A percentile compares a stretch with the other conserved stretches of the same genome.
Conservation (phyloP, 2,888 invertebrate genomes). For the Syrista parreyssii region DNA sequence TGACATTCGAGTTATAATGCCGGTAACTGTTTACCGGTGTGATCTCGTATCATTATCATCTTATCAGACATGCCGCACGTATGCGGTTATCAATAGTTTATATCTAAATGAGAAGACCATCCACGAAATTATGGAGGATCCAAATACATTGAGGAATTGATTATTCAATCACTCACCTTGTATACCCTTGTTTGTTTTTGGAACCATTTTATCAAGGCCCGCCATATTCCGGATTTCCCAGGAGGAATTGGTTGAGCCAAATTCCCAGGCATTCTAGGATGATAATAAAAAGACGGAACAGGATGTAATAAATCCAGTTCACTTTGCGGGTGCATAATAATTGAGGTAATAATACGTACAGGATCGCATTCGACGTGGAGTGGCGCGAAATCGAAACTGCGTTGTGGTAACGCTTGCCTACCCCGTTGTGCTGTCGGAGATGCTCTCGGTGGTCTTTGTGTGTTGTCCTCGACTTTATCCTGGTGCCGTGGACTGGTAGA, state of each 20-base stretch:
- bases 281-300: conserved; percentile 6
- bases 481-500: conserved; percentile 13
- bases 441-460: conserved; percentile 17
- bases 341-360: conserved; percentile 69
- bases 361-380: conserved; percentile 78
- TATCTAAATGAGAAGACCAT: background rate
- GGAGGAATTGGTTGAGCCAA: conserved; percentile 51
- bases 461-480: conserved; percentile 15
- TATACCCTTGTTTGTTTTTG: conserved; percentile 42
- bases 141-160: conserved; percentile 22
- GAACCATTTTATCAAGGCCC: conserved; percentile 72
- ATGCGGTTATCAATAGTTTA: background rate
- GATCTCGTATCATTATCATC: background rate
- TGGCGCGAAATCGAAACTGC: conserved; percentile 57
- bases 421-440: conserved; percentile 10
- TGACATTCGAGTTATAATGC: background rate
- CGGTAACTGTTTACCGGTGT: background rate
- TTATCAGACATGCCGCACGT: background rate
- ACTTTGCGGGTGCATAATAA: background rate
- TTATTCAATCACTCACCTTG: conserved; percentile 37
- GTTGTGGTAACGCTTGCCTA: conserved; percentile 8
- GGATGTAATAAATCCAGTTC: background rate
- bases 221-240: conserved; percentile 71
- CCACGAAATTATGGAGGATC: background rate
- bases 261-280: conserved; percentile 74